Conservation (phyloP, 2,797 vertebrate genomes). For the Limnodromus scolopaceus region DNA sequence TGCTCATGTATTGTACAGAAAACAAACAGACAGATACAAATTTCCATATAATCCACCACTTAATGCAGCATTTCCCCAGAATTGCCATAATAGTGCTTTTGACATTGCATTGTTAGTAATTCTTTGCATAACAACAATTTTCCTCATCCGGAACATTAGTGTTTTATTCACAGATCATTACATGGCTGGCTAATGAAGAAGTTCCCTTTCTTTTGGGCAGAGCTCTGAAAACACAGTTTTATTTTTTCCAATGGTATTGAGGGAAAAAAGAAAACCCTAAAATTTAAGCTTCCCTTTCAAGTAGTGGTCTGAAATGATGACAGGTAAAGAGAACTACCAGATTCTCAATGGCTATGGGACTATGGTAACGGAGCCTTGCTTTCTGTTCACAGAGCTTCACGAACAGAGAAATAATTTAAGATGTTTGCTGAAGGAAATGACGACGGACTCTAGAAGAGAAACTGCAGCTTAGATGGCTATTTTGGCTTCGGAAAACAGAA, state of each 20-base stretch:
- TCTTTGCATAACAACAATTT: constrained; percentile 64
- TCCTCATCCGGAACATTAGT: constrained; percentile 55
- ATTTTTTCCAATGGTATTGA: constrained; percentile 44
- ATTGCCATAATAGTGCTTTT: constrained; percentile 56
- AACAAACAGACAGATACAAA: constrained; percentile 18
- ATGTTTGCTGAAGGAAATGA: constrained; percentile 70
- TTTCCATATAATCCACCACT: constrained; percentile 53
- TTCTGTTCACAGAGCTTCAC: constrained; percentile 59
- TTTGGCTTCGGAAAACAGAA: constrained; percentile 76
- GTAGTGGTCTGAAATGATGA: constrained; percentile 73
- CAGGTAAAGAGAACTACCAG: constrained; percentile 56
- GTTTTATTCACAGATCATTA: constrained; percentile 71
- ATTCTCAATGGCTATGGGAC: constrained; percentile 69
- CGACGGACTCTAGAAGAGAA: constrained; percentile 70
- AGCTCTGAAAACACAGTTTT: constrained; percentile 45
- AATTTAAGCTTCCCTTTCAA: constrained; percentile 72
- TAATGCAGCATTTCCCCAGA: constrained; percentile 64
- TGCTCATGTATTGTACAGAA: constrained; percentile 32
- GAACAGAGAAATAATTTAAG: constrained; percentile 63
- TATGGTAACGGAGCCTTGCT: constrained; percentile 73
- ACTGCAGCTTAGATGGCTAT: constrained; percentile 73
- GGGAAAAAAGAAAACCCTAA: constrained; percentile 51
- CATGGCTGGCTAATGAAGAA: constrained; percentile 54
- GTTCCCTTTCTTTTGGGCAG: constrained; percentile 52
- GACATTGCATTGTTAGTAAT: constrained; percentile 63